These are phyloP conservation scores for Euura lappo DNA, from an alignment of 1,140 invertebrate species.

Conservation along the genomic window DNA sequence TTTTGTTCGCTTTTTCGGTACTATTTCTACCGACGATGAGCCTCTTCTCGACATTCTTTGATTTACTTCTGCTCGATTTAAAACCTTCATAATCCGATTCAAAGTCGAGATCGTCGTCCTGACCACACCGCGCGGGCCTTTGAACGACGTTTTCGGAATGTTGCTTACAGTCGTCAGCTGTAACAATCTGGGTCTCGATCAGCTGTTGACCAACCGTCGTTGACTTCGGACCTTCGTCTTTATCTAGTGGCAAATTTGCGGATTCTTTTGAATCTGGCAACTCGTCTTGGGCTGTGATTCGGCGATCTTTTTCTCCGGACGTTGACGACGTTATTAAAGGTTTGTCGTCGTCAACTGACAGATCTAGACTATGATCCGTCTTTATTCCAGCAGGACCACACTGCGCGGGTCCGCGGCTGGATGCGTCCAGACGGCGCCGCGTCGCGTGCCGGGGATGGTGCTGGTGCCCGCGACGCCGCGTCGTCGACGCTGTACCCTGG, in stretches of 20 bases:
- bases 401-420: slow-evolving; percentile 64
- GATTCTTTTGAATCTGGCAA: not conserved
- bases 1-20: slow-evolving; percentile 15
- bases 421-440: slow-evolving; percentile 57
- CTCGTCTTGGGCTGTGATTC: too few relatives aligned
- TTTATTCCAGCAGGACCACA: slow-evolving; percentile 63
- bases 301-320: too few relatives aligned
- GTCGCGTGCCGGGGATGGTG: slow-evolving; percentile 70
- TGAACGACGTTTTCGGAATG: slow-evolving; percentile 30
- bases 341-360: slow-evolving; percentile 10
- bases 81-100: not conserved
- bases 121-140: slow-evolving; percentile 58
- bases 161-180: not conserved
- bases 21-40: slow-evolving; percentile 19
- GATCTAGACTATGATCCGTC: slow-evolving; percentile 27
- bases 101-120: slow-evolving; percentile 25
- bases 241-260: not conserved
- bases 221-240: not conserved
- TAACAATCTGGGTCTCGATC: not conserved
- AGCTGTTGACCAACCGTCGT: not conserved
- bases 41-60: slow-evolving; percentile 4
- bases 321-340: too few relatives aligned
- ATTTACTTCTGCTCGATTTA: slow-evolving; percentile 6
- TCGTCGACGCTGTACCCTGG: slow-evolving; percentile 61
- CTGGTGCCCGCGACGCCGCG: slow-evolving; percentile 77